Percentiles rank a stretch among this genome's conserved stretches.
Evolutionary conservation across 2,888 invertebrate species (phyloP).

Genomic region (Adelognathus sp.): DNA sequence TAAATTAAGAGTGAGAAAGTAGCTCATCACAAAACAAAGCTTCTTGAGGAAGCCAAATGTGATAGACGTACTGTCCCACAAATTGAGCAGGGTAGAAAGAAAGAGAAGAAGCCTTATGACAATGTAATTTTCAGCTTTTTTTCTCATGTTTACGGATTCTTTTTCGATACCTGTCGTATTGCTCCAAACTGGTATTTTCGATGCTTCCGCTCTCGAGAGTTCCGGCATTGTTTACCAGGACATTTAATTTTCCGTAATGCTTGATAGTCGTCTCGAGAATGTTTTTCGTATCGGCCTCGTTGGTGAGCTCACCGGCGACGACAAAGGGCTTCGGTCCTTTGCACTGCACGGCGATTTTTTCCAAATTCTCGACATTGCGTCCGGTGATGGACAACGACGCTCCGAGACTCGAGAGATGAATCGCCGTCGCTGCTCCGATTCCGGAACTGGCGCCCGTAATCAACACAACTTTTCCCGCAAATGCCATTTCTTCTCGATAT

Average conservation of each 20-base stretch:
- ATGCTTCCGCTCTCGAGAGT: slow-evolving; percentile 91
- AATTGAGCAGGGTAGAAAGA: too few relatives aligned
- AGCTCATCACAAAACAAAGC: not conserved
- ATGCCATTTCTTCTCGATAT: slow-evolving; percentile 72
- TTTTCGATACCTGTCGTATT: slow-evolving; percentile 88
- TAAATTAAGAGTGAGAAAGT: not conserved
- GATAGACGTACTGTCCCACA: too few relatives aligned
- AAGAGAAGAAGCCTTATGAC: too few relatives aligned
- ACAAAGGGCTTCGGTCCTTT: slow-evolving; percentile 82
- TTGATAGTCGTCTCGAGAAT: slow-evolving; percentile 88
- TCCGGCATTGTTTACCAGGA: slow-evolving; percentile 96
- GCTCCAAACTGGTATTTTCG: slow-evolving; percentile 92
- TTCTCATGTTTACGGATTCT: too few relatives aligned
- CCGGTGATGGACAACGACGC: slow-evolving; percentile 89
- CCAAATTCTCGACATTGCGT: slow-evolving; percentile 86
- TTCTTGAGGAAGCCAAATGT: too few relatives aligned
- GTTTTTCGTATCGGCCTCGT: slow-evolving; percentile 88
- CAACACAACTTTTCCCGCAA: slow-evolving; percentile 88
- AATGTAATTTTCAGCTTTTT: too few relatives aligned
- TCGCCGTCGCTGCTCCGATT: slow-evolving; percentile 91
- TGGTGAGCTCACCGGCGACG: slow-evolving; percentile 88
- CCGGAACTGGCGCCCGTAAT: slow-evolving; percentile 93
- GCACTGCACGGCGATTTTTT: slow-evolving; percentile 82
- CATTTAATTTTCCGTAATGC: slow-evolving; percentile 90
- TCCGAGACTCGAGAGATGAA: slow-evolving; percentile 89